These are phyloP conservation scores for Coecobrya sp. DNA, from an alignment of 2,888 invertebrate species.

Conservation along the genomic window DNA sequence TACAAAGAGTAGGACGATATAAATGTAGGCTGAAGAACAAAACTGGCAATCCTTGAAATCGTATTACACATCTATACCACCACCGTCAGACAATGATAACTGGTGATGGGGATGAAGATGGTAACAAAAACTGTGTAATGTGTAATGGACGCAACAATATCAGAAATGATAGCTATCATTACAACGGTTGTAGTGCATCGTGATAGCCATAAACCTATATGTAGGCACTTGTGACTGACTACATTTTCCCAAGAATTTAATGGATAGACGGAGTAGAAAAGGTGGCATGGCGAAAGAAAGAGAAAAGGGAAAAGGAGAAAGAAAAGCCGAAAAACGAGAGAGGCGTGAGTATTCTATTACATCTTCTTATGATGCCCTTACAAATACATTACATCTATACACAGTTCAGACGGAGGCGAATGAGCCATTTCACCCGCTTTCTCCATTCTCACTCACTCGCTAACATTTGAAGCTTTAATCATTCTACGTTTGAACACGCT, in stretches of 20 bases:
- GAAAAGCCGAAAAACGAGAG: not conserved
- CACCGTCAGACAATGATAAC: not conserved
- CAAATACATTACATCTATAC: not conserved
- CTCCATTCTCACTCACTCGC: not conserved
- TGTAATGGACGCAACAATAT: slow-evolving; percentile 27
- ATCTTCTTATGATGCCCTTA: not conserved
- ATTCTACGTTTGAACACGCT: not conserved
- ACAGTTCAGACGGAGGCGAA: not conserved
- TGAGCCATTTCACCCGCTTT: slow-evolving; percentile 17
- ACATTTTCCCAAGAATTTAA: not conserved
- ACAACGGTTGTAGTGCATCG: not conserved
- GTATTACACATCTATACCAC: not conserved
- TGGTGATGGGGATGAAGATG: slow-evolving; percentile 23
- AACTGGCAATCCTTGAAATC: not conserved
- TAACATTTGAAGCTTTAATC: not conserved
- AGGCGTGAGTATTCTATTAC: slow-evolving; percentile 21
- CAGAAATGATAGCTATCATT: slow-evolving; percentile 46
- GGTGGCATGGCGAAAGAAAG: not conserved
- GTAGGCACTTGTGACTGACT: not conserved
- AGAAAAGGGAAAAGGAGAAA: slow-evolving; percentile 8
- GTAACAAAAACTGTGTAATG: slow-evolving; percentile 6
- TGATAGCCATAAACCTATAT: slow-evolving; percentile 5
- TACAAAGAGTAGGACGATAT: not conserved
- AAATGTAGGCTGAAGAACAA: not conserved
- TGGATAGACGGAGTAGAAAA: not conserved